Evolutionary conservation across 2,888 invertebrate species (phyloP), one percentile per base, ranked within the genome.

Genomic region (Saturnia pavonia): DNA sequence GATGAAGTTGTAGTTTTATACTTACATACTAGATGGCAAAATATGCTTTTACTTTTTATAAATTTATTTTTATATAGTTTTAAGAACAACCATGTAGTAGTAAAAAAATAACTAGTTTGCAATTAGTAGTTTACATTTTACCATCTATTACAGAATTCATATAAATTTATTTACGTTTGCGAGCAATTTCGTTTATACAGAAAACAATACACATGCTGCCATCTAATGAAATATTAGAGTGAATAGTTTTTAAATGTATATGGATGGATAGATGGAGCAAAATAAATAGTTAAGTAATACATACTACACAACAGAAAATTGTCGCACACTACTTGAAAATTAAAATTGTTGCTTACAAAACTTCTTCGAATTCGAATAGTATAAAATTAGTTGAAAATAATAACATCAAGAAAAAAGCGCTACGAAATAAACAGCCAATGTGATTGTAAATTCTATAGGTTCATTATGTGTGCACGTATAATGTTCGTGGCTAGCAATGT

Each of bases 11-110:
- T 75, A 71, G 72, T 80, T 75, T 7, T 3, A 3, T 8, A 14
- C 6, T 1, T 6, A 7, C 14, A 0, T 11, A 45, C 45, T 75
- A 81, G 82, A 79, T 79, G 80, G 75, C 78, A 74, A 69, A 60
- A 25, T 27, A 60, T 71, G n/a, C 22, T 42, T 42, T 16, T 9
- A 42, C 25, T 48, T 70, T 65, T 42, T 60, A n/a, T 45, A 69
- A n/a, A 14, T 3, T 67, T 65, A 40, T 67, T 74, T 69, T 72
- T n/a, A 25, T 70, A 11, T 54, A 9, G 0, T n/a, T n/a, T n/a
- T n/a, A n/a, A n/a, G n/a, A n/a, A n/a, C n/a, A n/a, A n/a, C n/a
- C n/a, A 4, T 48, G 16, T 48, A 51, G 16, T 51, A 19, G 0
- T 8, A 19, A 51, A 6, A n/a, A n/a, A 8, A 51, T 8, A n/a